Conservation (phyloP, 2,113 vertebrate species). For the Oceanodroma tethys region DNA sequence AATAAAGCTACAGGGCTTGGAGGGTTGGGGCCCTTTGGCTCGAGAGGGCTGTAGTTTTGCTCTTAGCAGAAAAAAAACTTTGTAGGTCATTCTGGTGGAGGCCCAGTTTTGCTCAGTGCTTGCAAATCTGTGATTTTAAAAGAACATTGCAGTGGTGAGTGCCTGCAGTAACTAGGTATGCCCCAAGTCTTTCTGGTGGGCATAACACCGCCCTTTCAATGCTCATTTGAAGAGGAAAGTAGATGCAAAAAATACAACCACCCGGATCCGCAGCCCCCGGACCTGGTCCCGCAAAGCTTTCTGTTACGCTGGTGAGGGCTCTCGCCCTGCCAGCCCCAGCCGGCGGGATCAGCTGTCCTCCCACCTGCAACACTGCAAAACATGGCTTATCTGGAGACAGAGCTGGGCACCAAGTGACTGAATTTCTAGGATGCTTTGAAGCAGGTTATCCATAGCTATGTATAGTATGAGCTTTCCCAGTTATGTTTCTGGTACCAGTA, state of each 20-base stretch:
- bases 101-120: neutral
- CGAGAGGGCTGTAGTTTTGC: neutral
- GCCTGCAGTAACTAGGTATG: neutral
- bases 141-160: neutral
- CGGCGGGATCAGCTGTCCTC: rapidly evolving
- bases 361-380: neutral
- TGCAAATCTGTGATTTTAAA: neutral
- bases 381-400: neutral
- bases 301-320: neutral
- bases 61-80: neutral
- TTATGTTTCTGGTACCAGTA: neutral
- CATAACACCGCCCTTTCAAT: neutral
- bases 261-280: no score
- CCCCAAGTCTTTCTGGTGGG: neutral
- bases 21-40: neutral
- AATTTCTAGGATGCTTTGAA: neutral
- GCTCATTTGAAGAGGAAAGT: neutral
- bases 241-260: neutral
- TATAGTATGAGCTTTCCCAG: neutral
- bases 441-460: neutral
- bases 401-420: neutral
- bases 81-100: neutral
- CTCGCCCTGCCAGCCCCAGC: neutral
- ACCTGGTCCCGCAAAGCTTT: neutral
- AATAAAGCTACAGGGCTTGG: neutral